These are phyloP conservation scores for Cyclopterus lumpus DNA, from an alignment of 2,797 vertebrate species.

Conservation along the genomic window DNA sequence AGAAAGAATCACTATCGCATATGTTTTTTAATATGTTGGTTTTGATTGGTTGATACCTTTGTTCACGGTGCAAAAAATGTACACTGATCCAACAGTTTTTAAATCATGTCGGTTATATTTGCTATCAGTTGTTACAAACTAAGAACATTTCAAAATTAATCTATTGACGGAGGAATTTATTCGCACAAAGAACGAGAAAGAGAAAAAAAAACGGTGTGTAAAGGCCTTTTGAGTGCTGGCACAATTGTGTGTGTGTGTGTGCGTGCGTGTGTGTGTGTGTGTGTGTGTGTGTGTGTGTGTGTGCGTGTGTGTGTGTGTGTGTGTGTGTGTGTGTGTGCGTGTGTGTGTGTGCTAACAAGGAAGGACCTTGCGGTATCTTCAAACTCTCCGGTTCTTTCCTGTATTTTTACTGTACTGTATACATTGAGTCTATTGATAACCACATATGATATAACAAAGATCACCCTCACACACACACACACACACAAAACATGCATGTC, in stretches of 20 bases:
- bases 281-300: conserved; percentile 1
- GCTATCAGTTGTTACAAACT: no score
- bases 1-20: no score
- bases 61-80: no score
- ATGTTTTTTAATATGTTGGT: no score
- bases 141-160: no score
- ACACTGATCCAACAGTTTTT: no score
- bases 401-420: conserved; percentile 50
- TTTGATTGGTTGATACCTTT: no score
- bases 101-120: no score
- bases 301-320: background rate
- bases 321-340: conserved; percentile 5
- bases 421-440: conserved; percentile 38
- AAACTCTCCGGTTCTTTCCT: conserved; percentile 59
- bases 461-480: background rate
- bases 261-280: conserved; percentile 5
- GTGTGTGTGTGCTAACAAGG: conserved; percentile 17
- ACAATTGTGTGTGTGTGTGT: conserved; percentile 1
- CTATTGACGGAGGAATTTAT: no score
- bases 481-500: background rate
- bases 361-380: conserved; percentile 33
- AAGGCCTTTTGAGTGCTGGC: no score
- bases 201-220: no score
- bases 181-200: no score
- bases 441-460: conserved; percentile 8